Evolutionary conservation across 2,888 invertebrate species (phyloP).

Genomic region (Erpobdella octoculata): DNA sequence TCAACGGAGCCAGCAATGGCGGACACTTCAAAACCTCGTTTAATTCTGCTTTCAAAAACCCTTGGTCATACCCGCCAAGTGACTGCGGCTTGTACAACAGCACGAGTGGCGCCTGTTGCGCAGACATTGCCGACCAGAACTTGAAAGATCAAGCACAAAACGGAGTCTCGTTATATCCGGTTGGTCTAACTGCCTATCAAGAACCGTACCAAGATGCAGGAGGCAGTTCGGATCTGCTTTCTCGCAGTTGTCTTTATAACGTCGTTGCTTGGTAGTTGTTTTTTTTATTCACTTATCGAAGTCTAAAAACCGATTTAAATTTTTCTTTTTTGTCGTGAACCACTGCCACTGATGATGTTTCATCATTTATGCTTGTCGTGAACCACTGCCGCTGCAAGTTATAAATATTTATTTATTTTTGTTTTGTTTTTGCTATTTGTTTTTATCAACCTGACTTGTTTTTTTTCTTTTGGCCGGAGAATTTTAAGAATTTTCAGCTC

Average conservation of each 20-base stretch:
- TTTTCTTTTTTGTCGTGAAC: no score
- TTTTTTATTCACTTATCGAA: no score
- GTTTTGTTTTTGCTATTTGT: no score
- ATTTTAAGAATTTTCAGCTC: no score
- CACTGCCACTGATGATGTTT: no score
- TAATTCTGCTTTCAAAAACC: background rate
- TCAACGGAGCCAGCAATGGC: background rate
- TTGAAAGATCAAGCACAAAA: background rate
- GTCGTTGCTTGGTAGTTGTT: background rate
- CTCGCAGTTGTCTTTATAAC: background rate
- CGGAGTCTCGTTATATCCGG: background rate
- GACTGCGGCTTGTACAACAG: background rate
- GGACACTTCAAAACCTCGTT: background rate
- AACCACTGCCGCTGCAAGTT: no score
- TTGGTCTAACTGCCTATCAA: background rate
- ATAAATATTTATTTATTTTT: no score
- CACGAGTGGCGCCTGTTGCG: background rate
- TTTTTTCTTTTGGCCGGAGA: no score
- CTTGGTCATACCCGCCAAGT: background rate
- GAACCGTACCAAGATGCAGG: background rate
- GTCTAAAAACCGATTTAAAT: no score
- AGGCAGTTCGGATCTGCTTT: background rate
- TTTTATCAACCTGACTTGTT: no score
- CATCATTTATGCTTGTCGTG: no score
- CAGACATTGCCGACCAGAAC: background rate